Percentiles rank a stretch among this genome's conserved stretches.
These are phyloP conservation scores for Sebastes trivittatus DNA, from an alignment of 2,797 vertebrate genomes.

Conservation along the genomic window DNA sequence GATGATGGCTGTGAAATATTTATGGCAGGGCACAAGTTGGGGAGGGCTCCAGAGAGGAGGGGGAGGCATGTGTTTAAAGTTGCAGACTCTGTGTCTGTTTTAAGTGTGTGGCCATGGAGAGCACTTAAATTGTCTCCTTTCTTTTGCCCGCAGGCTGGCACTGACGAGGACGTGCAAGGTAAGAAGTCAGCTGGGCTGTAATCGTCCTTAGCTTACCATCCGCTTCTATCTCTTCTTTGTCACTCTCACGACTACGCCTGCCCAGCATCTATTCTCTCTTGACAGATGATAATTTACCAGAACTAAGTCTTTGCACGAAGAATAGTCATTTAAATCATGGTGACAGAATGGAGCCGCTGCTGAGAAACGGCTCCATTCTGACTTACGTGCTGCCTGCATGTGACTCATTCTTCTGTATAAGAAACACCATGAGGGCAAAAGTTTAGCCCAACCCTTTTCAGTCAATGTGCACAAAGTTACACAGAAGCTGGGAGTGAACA, in stretches of 20 bases:
- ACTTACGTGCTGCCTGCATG: constrained; percentile 5
- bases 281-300: constrained; percentile 50
- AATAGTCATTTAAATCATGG: constrained; percentile 36
- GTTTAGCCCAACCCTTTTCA: background rate
- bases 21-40: constrained; percentile 2
- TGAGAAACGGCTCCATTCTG: constrained; percentile 16
- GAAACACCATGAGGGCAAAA: background rate
- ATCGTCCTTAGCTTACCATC: constrained; percentile 17
- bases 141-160: constrained; percentile 16
- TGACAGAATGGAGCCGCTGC: constrained; percentile 62
- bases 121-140: constrained; percentile 28
- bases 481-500: background rate
- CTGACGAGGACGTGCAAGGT: constrained; percentile 38
- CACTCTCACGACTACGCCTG: background rate
- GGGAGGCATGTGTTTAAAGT: constrained; percentile 12
- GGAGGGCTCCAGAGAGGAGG: background rate
- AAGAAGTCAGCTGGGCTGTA: constrained; percentile 17
- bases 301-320: constrained; percentile 54
- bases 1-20: constrained; percentile 43
- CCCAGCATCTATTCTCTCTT: constrained; percentile 27
- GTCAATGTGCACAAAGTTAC: background rate
- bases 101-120: constrained; percentile 15
- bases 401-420: constrained; percentile 2
- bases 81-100: constrained; percentile 21
- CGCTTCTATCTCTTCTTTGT: constrained; percentile 15